A percentile compares a stretch with the other conserved stretches of the same genome.
phyloP scores from a whole-genome alignment of 2,888 invertebrate species.

The Nudaria mundana region DNA sequence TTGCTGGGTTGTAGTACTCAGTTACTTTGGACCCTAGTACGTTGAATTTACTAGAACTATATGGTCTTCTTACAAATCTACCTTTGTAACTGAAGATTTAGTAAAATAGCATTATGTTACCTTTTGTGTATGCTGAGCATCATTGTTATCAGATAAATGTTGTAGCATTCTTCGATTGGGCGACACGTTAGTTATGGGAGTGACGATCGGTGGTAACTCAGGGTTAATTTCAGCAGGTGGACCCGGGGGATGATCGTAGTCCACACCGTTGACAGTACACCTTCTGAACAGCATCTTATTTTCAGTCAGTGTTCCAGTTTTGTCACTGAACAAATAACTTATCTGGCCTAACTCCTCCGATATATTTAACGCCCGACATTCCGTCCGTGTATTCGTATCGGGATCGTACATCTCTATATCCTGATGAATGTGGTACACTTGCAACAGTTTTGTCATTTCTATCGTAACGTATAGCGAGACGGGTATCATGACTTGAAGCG shows the following conservation, averaged over 20 bases:
- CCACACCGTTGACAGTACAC: slow-evolving; percentile 93
- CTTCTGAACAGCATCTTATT: slow-evolving; percentile 98
- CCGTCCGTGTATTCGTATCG: slow-evolving; percentile 85
- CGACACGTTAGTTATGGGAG: slow-evolving; percentile 69
- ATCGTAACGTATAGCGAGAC: slow-evolving; percentile 97
- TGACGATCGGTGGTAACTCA: slow-evolving; percentile 72
- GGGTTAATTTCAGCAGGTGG: slow-evolving; percentile 84
- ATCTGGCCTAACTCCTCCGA: slow-evolving; percentile 98
- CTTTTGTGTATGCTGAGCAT: slow-evolving; percentile 83
- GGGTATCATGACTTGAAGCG: slow-evolving; percentile 98
- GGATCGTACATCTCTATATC: slow-evolving; percentile 94
- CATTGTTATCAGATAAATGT: slow-evolving; percentile 63
- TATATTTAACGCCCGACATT: slow-evolving; percentile 97
- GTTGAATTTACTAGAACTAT: too few species aligned
- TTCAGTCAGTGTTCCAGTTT: slow-evolving; percentile 98
- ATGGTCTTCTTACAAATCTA: too few species aligned
- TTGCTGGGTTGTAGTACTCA: too few species aligned
- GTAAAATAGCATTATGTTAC: too few species aligned
- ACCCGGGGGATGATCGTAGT: slow-evolving; percentile 91
- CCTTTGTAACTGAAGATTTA: too few species aligned
- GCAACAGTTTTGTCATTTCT: slow-evolving; percentile 97
- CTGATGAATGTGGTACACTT: slow-evolving; percentile 96
- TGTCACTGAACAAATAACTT: slow-evolving; percentile 96
- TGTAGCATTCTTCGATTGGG: slow-evolving; percentile 67
- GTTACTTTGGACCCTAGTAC: too few species aligned